Base-by-base conservation (phyloP, 1,140 invertebrate species). In the Caenorhabditis tropicalis region DNA sequence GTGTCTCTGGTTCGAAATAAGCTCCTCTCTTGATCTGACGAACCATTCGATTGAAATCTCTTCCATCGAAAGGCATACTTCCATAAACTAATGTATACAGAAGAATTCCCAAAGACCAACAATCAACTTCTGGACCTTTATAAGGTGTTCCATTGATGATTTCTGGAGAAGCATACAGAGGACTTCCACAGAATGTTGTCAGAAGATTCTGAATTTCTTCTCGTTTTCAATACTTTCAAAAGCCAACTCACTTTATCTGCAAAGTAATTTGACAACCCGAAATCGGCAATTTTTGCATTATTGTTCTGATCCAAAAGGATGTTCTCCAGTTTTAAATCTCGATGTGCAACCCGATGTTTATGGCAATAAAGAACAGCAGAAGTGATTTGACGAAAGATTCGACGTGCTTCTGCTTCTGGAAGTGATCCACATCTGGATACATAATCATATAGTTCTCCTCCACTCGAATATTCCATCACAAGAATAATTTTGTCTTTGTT, bases 1-100 rank as follows among this genome's bases (percentile, higher is more conserved):
- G 95, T 89, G 94, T 95, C 88, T 96, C 95, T 16, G 97, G 97
- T 92, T 99, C 96, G 90, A 96, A 98, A 92, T 98, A 99, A 92
- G 97, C 96, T 4, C 96, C 96, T 90, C 95, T 94, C 83, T 96
- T 97, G 89, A 99, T 99, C 92, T 99, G 97, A 92, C 95, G 95
- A 74, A 98, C 96, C 88, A 99, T 94, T 89, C 95, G 94, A 91
- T 97, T 97, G 91, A 99, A 99, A 93, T 99, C 98, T 82, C 96
- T 96, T 79, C 97, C 97, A 93, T 99, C 97, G 92, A 99, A 99
- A 31, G 98, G 98, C 98, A 99, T 99, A 86, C 97, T 96, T 88
- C 98, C 97, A 92, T 99, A 99, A 60, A 99, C 97, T 89, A 99
- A 93, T 33, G 98, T 99, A 90, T 99, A 99, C 0, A 99, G 92